Base-by-base conservation (phyloP, 2,797 vertebrate genomes). In the Hippoglossus hippoglossus region DNA sequence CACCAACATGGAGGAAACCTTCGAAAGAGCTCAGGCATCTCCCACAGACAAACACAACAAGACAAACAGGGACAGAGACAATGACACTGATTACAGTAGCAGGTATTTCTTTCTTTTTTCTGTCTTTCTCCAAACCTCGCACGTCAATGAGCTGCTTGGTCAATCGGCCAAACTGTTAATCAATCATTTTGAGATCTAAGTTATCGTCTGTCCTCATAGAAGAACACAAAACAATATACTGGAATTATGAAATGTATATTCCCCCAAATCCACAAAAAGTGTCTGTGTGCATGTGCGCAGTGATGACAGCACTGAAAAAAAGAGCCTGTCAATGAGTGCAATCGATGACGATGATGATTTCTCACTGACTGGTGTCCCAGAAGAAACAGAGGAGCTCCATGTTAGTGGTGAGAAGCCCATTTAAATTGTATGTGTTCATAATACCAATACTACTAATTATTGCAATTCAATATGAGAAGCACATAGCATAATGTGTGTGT, bases 341-440 rank as follows among this genome's bases (percentile, higher is more conserved):
- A 82, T 21, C 7, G 62, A 81, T 2, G 47, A 77, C 0, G 57
- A 81, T 0, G 53, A 80, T 5, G 52, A 79, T 15, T 44, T 67
- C 64, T 15, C 7, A 3, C 53, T 44, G 28, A 15, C 12, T n/a
- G 13, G 4, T 52, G 65, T 75, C 5, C 19, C 12, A 0, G 77
- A 73, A 10, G 73, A 83, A 61, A 55, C 2, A 16, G 67, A 72
- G 25, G 77, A 81, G 18, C 15, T 80, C 52, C 81, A 91, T 50
- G 55, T 85, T 28, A 88, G 73, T 11, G 93, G 95, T 95, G 53
- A 92, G 92, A 79, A 12, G 26, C 11, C 9, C 19, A 18, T 19
- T 59, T 61, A 10, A 26, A 67, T 12, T 53, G 46, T 39, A 55
- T 36, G 44, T 61, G 44, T 67, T 11, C 24, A 36, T 7, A 62